Evolutionary conservation across 2,797 vertebrate species (phyloP).

Genomic region (Thaleichthys pacificus): DNA sequence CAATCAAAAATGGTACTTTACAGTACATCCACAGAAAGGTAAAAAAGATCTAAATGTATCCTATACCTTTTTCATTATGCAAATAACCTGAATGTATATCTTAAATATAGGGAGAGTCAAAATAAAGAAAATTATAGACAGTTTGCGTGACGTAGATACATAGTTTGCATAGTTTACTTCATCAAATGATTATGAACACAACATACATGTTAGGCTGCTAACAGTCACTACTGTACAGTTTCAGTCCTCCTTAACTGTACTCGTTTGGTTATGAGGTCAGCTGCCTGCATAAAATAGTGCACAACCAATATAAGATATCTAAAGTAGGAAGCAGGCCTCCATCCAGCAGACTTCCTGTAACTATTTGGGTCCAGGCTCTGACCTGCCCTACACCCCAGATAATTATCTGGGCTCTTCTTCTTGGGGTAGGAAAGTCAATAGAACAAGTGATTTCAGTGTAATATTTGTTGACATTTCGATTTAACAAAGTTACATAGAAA

Average conservation of each 20-base stretch:
- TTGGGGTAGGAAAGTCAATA: not conserved
- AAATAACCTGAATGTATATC: no score
- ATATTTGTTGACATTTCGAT: conserved; percentile 1
- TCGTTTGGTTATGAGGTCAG: not conserved
- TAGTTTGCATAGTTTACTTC: no score
- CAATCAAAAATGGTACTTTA: not conserved
- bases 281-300: not conserved
- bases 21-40: not conserved
- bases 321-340: not conserved
- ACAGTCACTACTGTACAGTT: no score
- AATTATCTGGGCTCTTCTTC: not conserved
- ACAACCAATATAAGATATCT: not conserved
- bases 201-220: no score
- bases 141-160: no score
- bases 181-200: no score
- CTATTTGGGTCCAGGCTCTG: not conserved
- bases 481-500: conserved; percentile 63
- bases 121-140: no score
- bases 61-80: no score
- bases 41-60: not conserved
- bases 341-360: not conserved
- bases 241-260: no score
- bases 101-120: no score
- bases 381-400: not conserved
- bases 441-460: not conserved